Conservation (phyloP, 2,113 vertebrate genomes). For the Ammospiza nelsoni region DNA sequence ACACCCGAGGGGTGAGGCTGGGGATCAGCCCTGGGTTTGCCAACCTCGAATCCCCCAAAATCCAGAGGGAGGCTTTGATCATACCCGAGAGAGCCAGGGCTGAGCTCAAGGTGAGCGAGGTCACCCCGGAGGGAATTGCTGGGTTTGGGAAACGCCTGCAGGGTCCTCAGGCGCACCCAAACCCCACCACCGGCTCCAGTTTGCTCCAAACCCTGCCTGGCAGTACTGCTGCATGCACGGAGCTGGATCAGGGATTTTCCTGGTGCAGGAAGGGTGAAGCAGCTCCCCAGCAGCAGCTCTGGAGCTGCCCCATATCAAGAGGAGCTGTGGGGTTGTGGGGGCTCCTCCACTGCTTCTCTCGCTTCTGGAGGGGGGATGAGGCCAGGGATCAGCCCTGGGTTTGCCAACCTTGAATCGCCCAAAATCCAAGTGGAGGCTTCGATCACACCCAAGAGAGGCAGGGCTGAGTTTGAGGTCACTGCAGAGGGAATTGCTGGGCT, state of each 20-base stretch:
- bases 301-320: too few species aligned
- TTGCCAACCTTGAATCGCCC: not conserved
- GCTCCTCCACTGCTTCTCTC: not conserved
- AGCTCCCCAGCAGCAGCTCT: too few species aligned
- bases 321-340: not conserved
- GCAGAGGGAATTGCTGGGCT: fast-evolving
- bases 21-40: not conserved
- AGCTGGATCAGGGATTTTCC: not conserved
- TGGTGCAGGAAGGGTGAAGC: not conserved
- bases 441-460: not conserved
- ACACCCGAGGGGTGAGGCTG: not conserved
- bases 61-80: not conserved
- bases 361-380: not conserved
- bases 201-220: too few species aligned
- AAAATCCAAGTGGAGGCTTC: not conserved
- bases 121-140: fast-evolving
- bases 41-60: not conserved
- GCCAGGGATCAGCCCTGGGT: not conserved
- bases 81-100: not conserved
- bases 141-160: not conserved
- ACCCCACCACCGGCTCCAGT: too few species aligned
- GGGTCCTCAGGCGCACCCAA: not conserved
- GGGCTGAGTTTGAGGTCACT: not conserved
- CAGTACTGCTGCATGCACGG: too few species aligned
- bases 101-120: not conserved